Base-by-base conservation (phyloP, 2,113 vertebrate genomes). In the Oophaga pumilio region DNA sequence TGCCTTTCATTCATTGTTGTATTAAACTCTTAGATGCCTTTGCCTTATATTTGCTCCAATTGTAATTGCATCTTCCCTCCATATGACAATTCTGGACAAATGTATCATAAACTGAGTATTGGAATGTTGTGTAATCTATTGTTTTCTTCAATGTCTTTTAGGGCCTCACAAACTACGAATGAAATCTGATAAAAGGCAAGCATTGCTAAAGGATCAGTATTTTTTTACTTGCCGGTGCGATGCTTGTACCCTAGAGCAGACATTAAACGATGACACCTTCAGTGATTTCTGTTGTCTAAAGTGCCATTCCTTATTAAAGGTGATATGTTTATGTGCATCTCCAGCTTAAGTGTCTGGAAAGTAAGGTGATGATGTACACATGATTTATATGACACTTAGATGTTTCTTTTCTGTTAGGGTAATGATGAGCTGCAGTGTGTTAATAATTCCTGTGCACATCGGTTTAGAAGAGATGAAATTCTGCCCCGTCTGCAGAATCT, bases 191-290 rank as follows among this genome's bases (percentile, higher is more conserved):
- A 93, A 97, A 87, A 96, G 98, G 14, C 96, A 89, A n/a, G 91
- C 85, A 88, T 92, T 92, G 87, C 94, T 98, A 88, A 94, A 94
- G 90, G 91, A 93, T 4, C 97, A 99, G 91, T 99, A 99, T 93
- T 98, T 96, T 90, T 99, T 99, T 50, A 89, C 94, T 59, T 99
- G 98, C 89, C 20, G 0, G 84, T 99, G 98, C 90, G 91, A 66
- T 15, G 94, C 95, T 0, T 99, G 98, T 90, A 88, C 76, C 0
- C 88, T 89, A 49, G 95, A 95, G 85, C 81, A 89, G 7, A 18
- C 53, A 62, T 56, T 86, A 77, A 84, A 28, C 64, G 50, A 18
- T 77, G 82, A 62, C 50, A 77, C 84, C 0, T 50, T 66, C 1
- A 2, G 57, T 18, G 76, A 89, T 5, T 95, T 98, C 86, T 90